These are phyloP conservation scores for Hirtodrosophila confusa DNA, from an alignment of 2,888 invertebrate genomes.

Conservation along the genomic window DNA sequence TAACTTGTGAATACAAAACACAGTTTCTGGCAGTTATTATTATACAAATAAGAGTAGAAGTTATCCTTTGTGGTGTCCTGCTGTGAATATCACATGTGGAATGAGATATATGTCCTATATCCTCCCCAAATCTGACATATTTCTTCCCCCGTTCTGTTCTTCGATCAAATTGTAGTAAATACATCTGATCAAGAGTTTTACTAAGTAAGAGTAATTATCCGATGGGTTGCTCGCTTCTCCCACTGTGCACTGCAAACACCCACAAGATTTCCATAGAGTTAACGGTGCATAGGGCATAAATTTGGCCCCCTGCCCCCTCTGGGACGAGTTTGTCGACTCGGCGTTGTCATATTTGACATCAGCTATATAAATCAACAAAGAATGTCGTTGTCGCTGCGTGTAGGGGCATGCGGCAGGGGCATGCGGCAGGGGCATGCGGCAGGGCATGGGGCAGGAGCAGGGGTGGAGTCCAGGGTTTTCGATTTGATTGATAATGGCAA, in stretches of 20 bases:
- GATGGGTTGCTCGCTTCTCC: no score
- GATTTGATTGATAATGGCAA: constrained; percentile 79
- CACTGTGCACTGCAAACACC: constrained; percentile 41
- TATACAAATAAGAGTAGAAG: no score
- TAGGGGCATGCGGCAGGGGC: constrained; percentile 8
- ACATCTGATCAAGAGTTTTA: no score
- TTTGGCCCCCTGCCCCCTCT: constrained; percentile 31
- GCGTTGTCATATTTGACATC: constrained; percentile 80
- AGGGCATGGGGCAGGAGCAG: neutral
- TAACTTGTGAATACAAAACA: no score
- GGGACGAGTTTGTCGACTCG: constrained; percentile 36
- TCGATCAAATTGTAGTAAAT: no score
- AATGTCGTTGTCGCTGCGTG: constrained; percentile 53
- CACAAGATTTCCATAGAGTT: constrained; percentile 62
- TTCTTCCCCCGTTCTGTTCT: no score
- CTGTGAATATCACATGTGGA: no score
- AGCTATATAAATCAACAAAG: constrained; percentile 75
- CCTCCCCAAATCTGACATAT: no score
- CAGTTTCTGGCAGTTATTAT: no score
- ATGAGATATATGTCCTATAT: no score
- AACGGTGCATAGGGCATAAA: constrained; percentile 78
- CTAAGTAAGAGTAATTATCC: no score
- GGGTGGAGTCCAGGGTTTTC: constrained; percentile 31
- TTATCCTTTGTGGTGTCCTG: no score
- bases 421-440: neutral